Evolutionary conservation across 2,888 invertebrate genomes (phyloP), one percentile per base, ranked within the genome.

Genomic region (Melolontha melolontha): DNA sequence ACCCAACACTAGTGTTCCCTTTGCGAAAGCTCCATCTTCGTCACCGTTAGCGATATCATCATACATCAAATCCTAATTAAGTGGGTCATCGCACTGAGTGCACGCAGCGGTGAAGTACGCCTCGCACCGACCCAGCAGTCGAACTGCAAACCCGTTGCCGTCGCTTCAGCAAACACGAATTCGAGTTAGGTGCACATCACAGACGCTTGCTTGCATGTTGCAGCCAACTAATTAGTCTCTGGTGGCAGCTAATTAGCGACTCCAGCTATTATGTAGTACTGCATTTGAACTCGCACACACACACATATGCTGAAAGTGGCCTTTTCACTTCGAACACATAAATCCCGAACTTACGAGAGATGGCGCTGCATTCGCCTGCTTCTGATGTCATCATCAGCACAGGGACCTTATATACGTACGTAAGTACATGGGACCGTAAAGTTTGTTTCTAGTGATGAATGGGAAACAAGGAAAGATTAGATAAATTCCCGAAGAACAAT

Each of bases 221-320:
- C 70, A 70, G 49, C 65, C 66, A 69, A 65, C 74, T 74, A 74
- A 74, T 74, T 74, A 73, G 72, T 73, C 74, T 70, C 72, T 64
- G 72, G 72, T 69, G 73, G 74, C 72, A 70, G 71, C 74, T 74
- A 74, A 74, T 74, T 74, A 74, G 71, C 72, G 68, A 69, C 66
- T 69, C 63, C 59, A 44, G 64, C 59, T 51, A 67, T 68, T 65
- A 68, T 59, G 44, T 65, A 64, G 68, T 68, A 62, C 68, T 52
- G 44, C 68, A 59, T 65, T 51, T 44, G 59, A 51, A 65, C 59
- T 42, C 44, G 47, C 29, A 40, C 44, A 42, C 59, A 65, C 51
- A 51, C 10, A 34, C 34, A 34, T 34, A 34, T 57, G 41, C 50
- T 68, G 59, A 57, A 65, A 68, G 68, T 68, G 65, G 65, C 62